A percentile compares a stretch with the other conserved stretches of the same genome.
phyloP scores from a whole-genome alignment of 2,113 vertebrate species.

The Phylloscopus trochiloides region DNA sequence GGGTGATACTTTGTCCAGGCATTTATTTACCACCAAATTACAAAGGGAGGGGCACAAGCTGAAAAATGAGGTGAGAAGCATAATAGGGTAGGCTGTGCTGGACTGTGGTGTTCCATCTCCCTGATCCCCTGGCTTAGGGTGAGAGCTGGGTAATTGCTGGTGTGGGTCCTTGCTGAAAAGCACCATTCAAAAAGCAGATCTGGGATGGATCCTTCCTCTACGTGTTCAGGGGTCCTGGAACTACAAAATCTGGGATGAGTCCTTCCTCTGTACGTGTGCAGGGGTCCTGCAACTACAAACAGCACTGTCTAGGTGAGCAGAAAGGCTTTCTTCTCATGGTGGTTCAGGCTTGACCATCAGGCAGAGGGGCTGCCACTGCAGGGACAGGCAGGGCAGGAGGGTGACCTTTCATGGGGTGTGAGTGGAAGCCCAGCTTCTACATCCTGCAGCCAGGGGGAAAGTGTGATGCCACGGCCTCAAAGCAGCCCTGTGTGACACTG shows the following conservation, averaged over 20 bases:
- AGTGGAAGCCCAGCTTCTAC: background rate
- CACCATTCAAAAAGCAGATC: background rate
- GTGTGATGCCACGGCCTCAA: background rate
- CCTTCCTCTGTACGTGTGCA: fast-evolving
- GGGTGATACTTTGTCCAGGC: background rate
- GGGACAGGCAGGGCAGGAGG: background rate
- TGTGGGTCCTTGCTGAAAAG: background rate
- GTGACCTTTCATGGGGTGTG: background rate
- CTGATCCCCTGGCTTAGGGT: background rate
- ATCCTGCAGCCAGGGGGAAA: background rate
- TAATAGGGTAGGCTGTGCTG: background rate
- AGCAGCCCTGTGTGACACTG: background rate
- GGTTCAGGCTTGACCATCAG: background rate
- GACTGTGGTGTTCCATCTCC: background rate
- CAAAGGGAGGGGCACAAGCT: background rate
- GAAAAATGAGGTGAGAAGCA: slow-evolving; percentile 7
- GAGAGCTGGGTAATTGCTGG: background rate
- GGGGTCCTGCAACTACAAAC: background rate
- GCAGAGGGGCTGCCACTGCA: background rate
- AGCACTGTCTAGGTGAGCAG: background rate
- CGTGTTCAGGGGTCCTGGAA: fast-evolving
- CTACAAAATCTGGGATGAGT: background rate
- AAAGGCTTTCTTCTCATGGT: background rate
- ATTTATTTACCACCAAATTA: slow-evolving; percentile 5
- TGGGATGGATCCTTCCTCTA: background rate